Conservation (phyloP, 2,113 vertebrate species). For the Apteryx mantelli region DNA sequence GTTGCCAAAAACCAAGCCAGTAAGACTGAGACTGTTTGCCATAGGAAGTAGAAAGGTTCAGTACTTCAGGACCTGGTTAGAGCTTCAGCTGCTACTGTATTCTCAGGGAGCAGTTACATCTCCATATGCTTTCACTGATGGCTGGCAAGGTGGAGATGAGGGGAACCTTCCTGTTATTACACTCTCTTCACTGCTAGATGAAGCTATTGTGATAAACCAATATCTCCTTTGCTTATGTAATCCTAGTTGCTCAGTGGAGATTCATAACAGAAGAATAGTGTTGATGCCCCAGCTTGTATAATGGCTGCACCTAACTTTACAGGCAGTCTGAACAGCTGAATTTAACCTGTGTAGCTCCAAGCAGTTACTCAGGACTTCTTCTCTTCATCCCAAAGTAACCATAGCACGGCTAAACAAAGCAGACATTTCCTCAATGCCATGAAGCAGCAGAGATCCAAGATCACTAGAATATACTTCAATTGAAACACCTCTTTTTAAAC, state of each 20-base stretch:
- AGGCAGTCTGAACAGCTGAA: accelerated
- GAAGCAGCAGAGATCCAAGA: not conserved
- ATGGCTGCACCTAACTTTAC: no score
- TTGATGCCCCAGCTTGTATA: no score
- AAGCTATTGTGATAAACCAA: not conserved
- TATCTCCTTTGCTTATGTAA: accelerated
- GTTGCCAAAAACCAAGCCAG: not conserved
- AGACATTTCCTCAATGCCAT: accelerated
- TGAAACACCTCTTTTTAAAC: not conserved
- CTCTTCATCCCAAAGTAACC: not conserved
- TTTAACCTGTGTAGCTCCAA: not conserved
- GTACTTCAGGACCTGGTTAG: not conserved
- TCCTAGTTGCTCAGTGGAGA: not conserved
- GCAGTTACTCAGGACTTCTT: not conserved
- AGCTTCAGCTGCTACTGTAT: not conserved
- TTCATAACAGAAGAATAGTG: accelerated
- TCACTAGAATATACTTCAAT: accelerated
- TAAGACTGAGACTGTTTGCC: accelerated
- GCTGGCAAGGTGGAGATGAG: not conserved
- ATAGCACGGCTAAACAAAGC: not conserved
- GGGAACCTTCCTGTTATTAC: no score
- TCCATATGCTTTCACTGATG: accelerated
- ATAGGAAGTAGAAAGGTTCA: no score
- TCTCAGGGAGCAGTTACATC: not conserved
- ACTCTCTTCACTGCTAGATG: not conserved